Evolutionary conservation across 2,797 vertebrate species (phyloP), one percentile per base, ranked within the genome.

Genomic region (Lepus oiostolus): DNA sequence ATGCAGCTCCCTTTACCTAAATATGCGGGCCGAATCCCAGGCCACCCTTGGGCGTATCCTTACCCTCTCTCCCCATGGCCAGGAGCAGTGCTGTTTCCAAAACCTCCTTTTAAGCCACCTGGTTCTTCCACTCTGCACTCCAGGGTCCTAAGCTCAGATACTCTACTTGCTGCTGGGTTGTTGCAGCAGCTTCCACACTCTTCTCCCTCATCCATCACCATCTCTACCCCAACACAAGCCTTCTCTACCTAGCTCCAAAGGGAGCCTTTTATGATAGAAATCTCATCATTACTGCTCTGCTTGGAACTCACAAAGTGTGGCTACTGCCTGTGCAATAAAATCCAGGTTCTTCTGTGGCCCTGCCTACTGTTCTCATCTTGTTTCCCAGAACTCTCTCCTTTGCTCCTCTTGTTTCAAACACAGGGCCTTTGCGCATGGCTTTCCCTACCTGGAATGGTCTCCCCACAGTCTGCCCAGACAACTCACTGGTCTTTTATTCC

Each of bases 101-200:
- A 83, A 63, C 38, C 42, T 30, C 13, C 30, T 72, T 81, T 10
- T 19, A 76, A 76, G 35, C 50, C 17, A 2, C 2, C 42, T 8
- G 5, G 24, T 54, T 42, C 42, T 85, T 81, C 35, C 14, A 24
- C 8, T 60, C 24, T 54, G 11, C 30, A 38, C n/a, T 42, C 58
- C 21, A 10, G 60, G 26, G 2, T 1, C 19, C 30, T 17, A 12
- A 35, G 21, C 30, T 14, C 0, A 1, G 52, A 42, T 4, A 50
- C 17, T 30, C 19, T 12, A 7, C 13, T 22, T 28, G 63, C 74
- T 14, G 7, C 50, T 5, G n/a, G 42, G 19, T 13, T 52, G 4
- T 13, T 12, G 24, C 7, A 70, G 32, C n/a, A 30, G 32, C 62
- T 77, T 70, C 52, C 62, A 22, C 19, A 30, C 21, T 35, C 14